Evolutionary conservation across 2,113 vertebrate genomes (phyloP).

Genomic region (Strix uralensis): DNA sequence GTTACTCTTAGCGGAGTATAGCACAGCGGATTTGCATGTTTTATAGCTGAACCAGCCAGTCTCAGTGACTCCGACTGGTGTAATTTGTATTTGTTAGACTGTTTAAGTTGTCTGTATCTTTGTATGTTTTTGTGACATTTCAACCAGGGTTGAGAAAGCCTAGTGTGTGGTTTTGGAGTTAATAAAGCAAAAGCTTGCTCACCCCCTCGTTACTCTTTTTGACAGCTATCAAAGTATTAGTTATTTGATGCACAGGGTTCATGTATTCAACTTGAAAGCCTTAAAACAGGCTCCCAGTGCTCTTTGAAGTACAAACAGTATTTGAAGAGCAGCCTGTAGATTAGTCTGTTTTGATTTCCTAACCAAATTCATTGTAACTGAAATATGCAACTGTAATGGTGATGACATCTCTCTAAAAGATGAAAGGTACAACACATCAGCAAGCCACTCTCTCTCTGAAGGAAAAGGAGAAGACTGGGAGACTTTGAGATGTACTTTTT

Average conservation of each 20-base stretch:
- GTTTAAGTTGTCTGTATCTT: not conserved
- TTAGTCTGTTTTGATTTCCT: not conserved
- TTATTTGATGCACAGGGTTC: not conserved
- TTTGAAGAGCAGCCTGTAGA: not conserved
- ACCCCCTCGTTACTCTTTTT: not conserved
- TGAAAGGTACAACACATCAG: not conserved
- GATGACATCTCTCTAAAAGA: not conserved
- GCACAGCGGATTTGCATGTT: not conserved
- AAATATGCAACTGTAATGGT: not conserved
- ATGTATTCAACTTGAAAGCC: not conserved
- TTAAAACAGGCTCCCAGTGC: not conserved
- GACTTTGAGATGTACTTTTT: not conserved
- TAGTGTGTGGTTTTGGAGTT: not conserved
- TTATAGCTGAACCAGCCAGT: not conserved
- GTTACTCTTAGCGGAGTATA: rapidly evolving
- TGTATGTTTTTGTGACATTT: not conserved
- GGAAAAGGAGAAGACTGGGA: not conserved
- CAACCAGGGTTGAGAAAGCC: not conserved
- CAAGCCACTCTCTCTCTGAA: not conserved
- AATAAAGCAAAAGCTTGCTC: not conserved
- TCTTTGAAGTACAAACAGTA: not conserved
- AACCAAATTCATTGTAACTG: not conserved
- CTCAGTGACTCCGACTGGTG: not conserved
- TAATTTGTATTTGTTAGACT: not conserved
- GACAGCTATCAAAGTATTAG: not conserved